A percentile compares a stretch with the other conserved stretches of the same genome.
These are phyloP conservation scores for Arctopsyche grandis DNA, from an alignment of 1,140 invertebrate species.

Conservation along the genomic window DNA sequence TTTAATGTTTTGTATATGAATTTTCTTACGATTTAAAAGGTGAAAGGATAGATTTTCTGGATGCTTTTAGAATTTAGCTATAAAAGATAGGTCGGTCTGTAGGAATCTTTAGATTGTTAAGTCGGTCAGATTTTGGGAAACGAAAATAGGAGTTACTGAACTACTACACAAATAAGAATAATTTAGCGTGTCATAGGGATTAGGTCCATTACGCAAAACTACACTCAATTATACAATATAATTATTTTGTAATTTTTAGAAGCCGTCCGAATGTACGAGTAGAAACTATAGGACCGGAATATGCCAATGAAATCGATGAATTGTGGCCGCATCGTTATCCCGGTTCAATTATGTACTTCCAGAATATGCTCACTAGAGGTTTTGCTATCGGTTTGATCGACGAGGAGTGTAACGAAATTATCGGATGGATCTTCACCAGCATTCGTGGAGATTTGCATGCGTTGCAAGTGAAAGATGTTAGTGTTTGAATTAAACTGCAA, in stretches of 20 bases:
- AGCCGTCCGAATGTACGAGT: background rate
- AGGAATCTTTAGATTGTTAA: too few relatives aligned
- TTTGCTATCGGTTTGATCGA: background rate
- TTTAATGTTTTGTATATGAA: background rate
- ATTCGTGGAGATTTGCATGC: constrained; percentile 12
- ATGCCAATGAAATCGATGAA: constrained; percentile 19
- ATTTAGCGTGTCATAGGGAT: too few relatives aligned
- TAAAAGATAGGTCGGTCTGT: too few relatives aligned
- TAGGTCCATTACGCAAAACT: too few relatives aligned
- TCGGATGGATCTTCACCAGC: constrained; percentile 2
- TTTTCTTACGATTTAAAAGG: too few relatives aligned
- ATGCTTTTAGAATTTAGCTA: too few relatives aligned
- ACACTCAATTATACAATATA: background rate
- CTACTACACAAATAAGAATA: too few relatives aligned
- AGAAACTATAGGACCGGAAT: background rate
- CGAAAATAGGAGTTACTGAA: too few relatives aligned
- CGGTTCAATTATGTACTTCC: constrained; percentile 9
- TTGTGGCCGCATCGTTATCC: constrained; percentile 32
- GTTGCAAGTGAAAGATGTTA: background rate
- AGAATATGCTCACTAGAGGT: background rate
- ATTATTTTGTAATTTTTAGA: too few relatives aligned
- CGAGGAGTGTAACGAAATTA: background rate
- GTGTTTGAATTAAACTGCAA: too few relatives aligned
- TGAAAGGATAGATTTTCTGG: too few relatives aligned
- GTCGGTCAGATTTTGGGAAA: too few relatives aligned